Conservation (phyloP, 2,888 invertebrate species). For the Drosophila quinaria region DNA sequence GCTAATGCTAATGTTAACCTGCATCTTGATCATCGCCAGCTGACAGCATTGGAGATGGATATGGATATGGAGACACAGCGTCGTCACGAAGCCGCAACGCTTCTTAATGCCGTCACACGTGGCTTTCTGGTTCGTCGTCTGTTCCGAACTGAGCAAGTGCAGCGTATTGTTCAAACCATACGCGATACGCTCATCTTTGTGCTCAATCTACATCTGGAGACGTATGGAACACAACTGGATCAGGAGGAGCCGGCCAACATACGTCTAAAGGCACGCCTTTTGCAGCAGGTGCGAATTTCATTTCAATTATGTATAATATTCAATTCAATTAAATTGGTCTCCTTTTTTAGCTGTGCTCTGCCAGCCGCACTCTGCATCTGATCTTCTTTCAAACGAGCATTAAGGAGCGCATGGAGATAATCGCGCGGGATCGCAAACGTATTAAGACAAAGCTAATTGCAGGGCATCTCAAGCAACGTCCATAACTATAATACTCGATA, state of each 20-base stretch:
- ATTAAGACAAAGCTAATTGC: conserved; percentile 74
- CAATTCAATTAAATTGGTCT: neutral
- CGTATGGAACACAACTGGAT: conserved; percentile 54
- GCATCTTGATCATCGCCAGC: conserved; percentile 37
- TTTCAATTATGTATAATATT: neutral
- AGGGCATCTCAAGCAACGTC: conserved; percentile 64
- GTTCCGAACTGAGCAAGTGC: conserved; percentile 92
- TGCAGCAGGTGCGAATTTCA: conserved; percentile 80
- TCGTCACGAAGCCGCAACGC: conserved; percentile 87
- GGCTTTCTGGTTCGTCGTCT: conserved; percentile 94
- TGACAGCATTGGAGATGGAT: conserved; percentile 2
- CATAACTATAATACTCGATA: neutral
- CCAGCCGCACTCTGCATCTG: conserved; percentile 79
- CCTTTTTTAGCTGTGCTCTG: conserved; percentile 75
- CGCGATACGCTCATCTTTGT: conserved; percentile 84
- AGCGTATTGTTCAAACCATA: conserved; percentile 88
- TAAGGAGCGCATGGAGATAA: conserved; percentile 84
- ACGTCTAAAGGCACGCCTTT: conserved; percentile 81
- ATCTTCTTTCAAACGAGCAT: conserved; percentile 79
- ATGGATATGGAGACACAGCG: neutral
- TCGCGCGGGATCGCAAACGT: conserved; percentile 82
- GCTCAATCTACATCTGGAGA: conserved; percentile 83
- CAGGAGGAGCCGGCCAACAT: conserved; percentile 75
- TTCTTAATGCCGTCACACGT: conserved; percentile 89
- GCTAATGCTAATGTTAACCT: conserved; percentile 14